Evolutionary conservation across 2,113 vertebrate genomes (phyloP), one percentile per base, ranked within the genome.

Genomic region (Murina feae): DNA sequence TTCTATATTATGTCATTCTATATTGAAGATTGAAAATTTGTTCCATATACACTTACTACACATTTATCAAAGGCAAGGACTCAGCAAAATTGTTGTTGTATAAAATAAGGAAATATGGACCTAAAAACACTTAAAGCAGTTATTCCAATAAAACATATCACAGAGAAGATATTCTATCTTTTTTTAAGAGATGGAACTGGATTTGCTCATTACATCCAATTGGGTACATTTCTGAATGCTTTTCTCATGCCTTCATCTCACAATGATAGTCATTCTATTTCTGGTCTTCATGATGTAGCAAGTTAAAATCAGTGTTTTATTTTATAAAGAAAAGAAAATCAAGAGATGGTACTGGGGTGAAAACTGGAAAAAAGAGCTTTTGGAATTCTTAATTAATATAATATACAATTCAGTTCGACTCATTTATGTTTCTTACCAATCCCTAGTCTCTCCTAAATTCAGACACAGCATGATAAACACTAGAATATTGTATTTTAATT

Each of bases 211-310:
- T 21, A 35, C 35, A 32, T 49, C 18, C 37, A 72, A 12, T 42
- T 80, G 78, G 66, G 17, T 82, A 71, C 32, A 16, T 91, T 96
- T 91, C 65, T 93, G 11, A 80, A 71, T 80, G 35, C 4, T 25
- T 90, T 87, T 66, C n/a, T 94, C 13, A 6, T 86, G 63, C 79
- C 55, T 84, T 80, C 93, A 49, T 66, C 81, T 93, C 60, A 80
- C 51, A 49, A 0, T 2, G 28, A 80, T 23, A 25, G 5, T 58
- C 6, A 1, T 51, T 86, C 21, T 81, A 11, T 37, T 89, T 89
- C 44, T 95, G 69, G 11, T 35, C 11, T 74, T 81, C 4, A 16
- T 49, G 39, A 53, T 68, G 16, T 39, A 9, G 11, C 49, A 20
- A 47, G 30, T 84, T 92, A 60, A 90, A 95, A 71, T 28, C 20